phyloP scores from a whole-genome alignment of 64 coral and sea anemone species.

The Stylophora pistillata region DNA sequence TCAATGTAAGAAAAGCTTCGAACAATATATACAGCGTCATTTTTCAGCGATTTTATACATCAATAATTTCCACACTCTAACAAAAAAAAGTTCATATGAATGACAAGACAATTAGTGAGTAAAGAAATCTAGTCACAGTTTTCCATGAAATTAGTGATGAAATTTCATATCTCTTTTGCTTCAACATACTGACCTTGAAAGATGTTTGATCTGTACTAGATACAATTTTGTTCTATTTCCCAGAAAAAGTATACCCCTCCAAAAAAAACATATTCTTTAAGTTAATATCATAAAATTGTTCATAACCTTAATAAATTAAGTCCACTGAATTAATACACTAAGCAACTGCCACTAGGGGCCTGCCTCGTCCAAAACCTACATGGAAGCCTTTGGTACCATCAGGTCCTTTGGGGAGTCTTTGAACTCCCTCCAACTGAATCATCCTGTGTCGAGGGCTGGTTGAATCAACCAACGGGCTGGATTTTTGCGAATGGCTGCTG shows the following conservation, averaged over 20 bases:
- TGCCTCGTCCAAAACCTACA: conserved; percentile 72
- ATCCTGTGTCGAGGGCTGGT: conserved; percentile 74
- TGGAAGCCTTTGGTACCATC: conserved; percentile 97
- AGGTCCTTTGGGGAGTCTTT: conserved; percentile 86
- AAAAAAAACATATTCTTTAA: not conserved
- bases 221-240: not conserved
- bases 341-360: conserved; percentile 77
- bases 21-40: no score
- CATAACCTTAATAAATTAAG: not conserved
- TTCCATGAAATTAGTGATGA: no score
- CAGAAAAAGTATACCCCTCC: not conserved
- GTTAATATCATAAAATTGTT: not conserved
- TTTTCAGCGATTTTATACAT: no score
- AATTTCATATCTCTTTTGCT: no score
- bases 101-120: no score
- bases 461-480: conserved; percentile 79
- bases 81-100: no score
- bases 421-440: conserved; percentile 89
- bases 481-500: conserved; percentile 50
- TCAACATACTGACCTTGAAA: no score
- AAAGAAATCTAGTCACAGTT: no score
- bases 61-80: no score
- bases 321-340: not conserved
- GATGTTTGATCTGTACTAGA: not conserved
- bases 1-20: no score